phyloP scores from a whole-genome alignment of 2,888 invertebrate genomes.

The Himalopsyche japonica region DNA sequence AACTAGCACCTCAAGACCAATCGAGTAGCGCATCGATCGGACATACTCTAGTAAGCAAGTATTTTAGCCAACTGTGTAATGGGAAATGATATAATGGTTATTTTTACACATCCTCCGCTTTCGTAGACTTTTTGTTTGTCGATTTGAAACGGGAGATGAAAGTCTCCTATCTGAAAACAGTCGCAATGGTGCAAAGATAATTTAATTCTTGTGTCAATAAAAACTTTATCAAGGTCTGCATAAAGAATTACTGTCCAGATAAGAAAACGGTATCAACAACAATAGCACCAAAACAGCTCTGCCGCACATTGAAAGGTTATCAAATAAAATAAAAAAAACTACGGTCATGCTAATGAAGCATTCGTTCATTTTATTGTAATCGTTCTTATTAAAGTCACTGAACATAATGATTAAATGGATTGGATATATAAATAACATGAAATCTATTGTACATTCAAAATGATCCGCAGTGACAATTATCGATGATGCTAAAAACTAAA shows the following conservation, averaged over 20 bases:
- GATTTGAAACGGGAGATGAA: neutral
- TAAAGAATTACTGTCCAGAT: neutral
- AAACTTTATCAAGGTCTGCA: neutral
- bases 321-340: neutral
- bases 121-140: neutral
- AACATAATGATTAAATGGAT: constrained; percentile 1
- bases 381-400: neutral
- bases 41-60: too few species aligned
- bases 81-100: too few species aligned
- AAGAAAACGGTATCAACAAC: neutral
- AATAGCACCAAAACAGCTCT: neutral
- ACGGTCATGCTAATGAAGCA: neutral
- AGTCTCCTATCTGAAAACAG: neutral
- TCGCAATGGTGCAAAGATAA: neutral
- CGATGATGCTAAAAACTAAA: neutral
- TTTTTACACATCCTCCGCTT: too few species aligned
- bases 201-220: neutral
- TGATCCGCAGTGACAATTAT: neutral
- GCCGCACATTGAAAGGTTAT: neutral
- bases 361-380: neutral
- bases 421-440: constrained; percentile 1
- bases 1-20: neutral
- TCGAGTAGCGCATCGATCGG: too few species aligned
- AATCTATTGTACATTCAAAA: neutral
- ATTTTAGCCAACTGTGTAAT: too few species aligned